Base-by-base conservation (phyloP, 1,140 invertebrate genomes). In the Ectropis grisescens region DNA sequence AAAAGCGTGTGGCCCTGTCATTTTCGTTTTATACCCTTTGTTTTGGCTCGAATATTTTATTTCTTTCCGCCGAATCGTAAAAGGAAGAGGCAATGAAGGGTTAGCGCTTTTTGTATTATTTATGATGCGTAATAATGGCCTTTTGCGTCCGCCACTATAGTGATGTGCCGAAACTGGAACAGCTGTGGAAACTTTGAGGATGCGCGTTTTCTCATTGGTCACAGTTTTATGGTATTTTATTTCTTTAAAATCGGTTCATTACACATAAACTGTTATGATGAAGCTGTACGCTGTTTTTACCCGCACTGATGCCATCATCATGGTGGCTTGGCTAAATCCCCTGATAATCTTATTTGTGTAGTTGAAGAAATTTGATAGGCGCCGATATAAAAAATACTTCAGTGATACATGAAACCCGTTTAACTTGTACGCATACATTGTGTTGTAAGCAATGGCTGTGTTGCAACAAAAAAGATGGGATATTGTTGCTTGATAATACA, bases 1-100 rank as follows among this genome's bases (percentile, higher is more conserved):
- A 64, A 79, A 76, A 74, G 61, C 64, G 70, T 80, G 75, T 76
- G 75, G 72, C 60, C 68, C 64, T 68, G 70, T 68, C 70, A 71
- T 80, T 68, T 65, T 71, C 4, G 24, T 26, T 74, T 41, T 74
- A 61, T 58, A 45, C 58, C 60, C 59, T 71, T 80, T 80, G 72
- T 75, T 78, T 75, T 71, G 64, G 61, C 62, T 64, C 59, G 55
- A 55, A 66, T 53, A 74, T 72, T 26, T 80, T 76, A 79, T 79
- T 74, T 68, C 71, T 74, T 69, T 79, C 74, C 68, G 58, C 49
- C 58, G 68, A 80, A 75, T 75, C 68, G 70, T 80, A 76, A 80
- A 80, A 75, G 72, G 70, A 78, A 80, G 70, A 75, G 55, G 75
- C 70, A 75, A 67, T 80, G 75, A 80, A 71, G 70, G 72, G 72